A percentile compares a stretch with the other conserved stretches of the same genome.
Evolutionary conservation across 1,140 invertebrate genomes (phyloP).

Genomic region (Drosophila kepulauana): DNA sequence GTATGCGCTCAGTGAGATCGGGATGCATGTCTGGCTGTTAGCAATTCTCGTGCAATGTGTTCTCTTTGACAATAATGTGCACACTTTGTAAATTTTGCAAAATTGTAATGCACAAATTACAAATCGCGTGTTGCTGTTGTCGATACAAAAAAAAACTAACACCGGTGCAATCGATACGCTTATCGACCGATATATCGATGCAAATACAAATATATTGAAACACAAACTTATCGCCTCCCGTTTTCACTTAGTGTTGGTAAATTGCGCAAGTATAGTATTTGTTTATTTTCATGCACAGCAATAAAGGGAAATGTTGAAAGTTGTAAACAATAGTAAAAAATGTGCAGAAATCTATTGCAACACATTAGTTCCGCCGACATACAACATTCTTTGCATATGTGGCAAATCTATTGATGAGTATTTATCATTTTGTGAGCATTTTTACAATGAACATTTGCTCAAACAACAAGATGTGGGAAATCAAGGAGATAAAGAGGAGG

Average conservation of each 20-base stretch:
- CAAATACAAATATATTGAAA: too few relatives aligned
- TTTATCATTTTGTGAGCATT: conserved; percentile 34
- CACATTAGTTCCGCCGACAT: conserved; percentile 12
- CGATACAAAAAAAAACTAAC: conserved; percentile 29
- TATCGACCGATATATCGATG: not conserved
- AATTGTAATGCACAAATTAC: conserved; percentile 34
- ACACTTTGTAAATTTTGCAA: conserved; percentile 22
- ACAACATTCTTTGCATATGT: conserved; percentile 47
- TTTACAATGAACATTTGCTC: conserved; percentile 23
- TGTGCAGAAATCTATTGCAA: conserved; percentile 57
- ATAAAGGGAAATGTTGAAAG: conserved; percentile 29
- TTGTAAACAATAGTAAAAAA: conserved; percentile 24
- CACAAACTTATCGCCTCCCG: too few relatives aligned
- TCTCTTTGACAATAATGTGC: conserved; percentile 7
- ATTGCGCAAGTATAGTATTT: not conserved
- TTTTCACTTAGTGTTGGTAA: too few relatives aligned
- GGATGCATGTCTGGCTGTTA: conserved; percentile 86
- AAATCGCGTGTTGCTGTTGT: conserved; percentile 71
- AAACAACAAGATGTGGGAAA: not conserved
- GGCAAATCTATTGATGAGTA: conserved; percentile 22
- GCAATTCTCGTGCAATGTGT: not conserved
- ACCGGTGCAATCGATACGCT: conserved; percentile 11
- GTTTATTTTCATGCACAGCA: conserved; percentile 9
- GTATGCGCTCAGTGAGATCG: conserved; percentile 89
- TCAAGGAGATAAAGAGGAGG: not conserved